phyloP scores from a whole-genome alignment of 2,888 invertebrate species.

The Limnephilus lunatus region DNA sequence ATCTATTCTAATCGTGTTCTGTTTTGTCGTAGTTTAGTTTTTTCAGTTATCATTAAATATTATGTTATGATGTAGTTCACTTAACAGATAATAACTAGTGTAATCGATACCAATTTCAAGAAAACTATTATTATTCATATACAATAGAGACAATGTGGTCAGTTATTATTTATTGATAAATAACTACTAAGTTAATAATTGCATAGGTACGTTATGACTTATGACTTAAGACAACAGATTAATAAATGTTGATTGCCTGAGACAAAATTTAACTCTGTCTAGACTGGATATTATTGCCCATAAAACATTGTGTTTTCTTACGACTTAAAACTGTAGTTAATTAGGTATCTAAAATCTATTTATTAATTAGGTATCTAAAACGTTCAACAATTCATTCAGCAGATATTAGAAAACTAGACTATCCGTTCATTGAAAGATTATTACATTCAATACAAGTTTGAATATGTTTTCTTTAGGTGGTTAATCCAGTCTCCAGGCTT shows the following conservation, averaged over 20 bases:
- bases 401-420: background rate
- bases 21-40: too few relatives aligned
- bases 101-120: too few relatives aligned
- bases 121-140: too few relatives aligned
- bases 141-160: too few relatives aligned
- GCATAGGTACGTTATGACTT: too few relatives aligned
- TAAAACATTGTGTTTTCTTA: background rate
- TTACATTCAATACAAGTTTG: slow-evolving; percentile 63
- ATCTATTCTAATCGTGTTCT: too few relatives aligned
- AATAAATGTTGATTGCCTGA: background rate
- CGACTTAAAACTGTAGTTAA: too few relatives aligned
- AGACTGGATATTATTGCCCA: background rate
- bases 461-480: slow-evolving; percentile 78
- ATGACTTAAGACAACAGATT: background rate
- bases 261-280: background rate
- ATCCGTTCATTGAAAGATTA: background rate
- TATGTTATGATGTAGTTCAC: too few relatives aligned
- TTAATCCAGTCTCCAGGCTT: slow-evolving; percentile 87
- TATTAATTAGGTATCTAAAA: background rate
- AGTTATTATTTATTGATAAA: too few relatives aligned
- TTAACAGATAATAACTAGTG: too few relatives aligned
- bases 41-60: too few relatives aligned
- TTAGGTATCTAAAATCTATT: background rate
- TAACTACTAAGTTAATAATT: background rate
- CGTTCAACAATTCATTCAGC: background rate